A percentile compares a stretch with the other conserved stretches of the same genome.
Evolutionary conservation across 2,888 invertebrate genomes (phyloP).

Genomic region (Thymelicus acteon): DNA sequence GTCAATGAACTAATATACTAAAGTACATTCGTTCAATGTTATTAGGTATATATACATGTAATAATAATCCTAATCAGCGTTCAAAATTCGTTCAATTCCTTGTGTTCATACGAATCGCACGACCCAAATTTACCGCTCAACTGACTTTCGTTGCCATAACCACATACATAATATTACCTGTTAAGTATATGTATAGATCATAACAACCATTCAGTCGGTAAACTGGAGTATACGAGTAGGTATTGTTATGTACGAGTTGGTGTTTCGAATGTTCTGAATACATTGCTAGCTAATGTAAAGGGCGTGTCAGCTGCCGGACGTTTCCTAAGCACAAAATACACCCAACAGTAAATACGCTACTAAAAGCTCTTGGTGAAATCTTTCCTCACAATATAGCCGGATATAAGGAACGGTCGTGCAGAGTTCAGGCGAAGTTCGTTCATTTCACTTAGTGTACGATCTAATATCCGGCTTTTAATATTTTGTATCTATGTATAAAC

Average conservation of each 20-base stretch:
- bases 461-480: slow-evolving; percentile 5
- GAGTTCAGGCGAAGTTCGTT: slow-evolving; percentile 5
- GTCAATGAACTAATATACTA: no score
- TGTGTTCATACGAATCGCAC: slow-evolving; percentile 12
- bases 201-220: slow-evolving; percentile 27
- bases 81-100: slow-evolving; percentile 13
- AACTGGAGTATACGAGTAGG: slow-evolving; percentile 9
- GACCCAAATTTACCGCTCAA: slow-evolving; percentile 10
- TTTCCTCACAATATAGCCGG: slow-evolving; percentile 12
- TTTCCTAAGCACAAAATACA: slow-evolving; percentile 19
- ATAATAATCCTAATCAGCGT: slow-evolving; percentile 13
- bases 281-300: slow-evolving; percentile 31
- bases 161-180: no score
- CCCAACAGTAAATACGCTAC: slow-evolving; percentile 22
- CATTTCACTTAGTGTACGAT: not conserved
- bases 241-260: slow-evolving; percentile 7
- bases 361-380: slow-evolving; percentile 19
- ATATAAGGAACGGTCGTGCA: not conserved
- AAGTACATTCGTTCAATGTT: no score
- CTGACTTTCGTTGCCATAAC: slow-evolving; percentile 23
- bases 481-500: no score
- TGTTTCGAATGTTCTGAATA: slow-evolving; percentile 10
- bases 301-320: slow-evolving; percentile 34
- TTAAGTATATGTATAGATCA: no score
- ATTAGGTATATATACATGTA: no score